A percentile compares a stretch with the other conserved stretches of the same genome.
These are phyloP conservation scores for Nemotelus nigrinus DNA, from an alignment of 2,888 invertebrate genomes.

Conservation along the genomic window DNA sequence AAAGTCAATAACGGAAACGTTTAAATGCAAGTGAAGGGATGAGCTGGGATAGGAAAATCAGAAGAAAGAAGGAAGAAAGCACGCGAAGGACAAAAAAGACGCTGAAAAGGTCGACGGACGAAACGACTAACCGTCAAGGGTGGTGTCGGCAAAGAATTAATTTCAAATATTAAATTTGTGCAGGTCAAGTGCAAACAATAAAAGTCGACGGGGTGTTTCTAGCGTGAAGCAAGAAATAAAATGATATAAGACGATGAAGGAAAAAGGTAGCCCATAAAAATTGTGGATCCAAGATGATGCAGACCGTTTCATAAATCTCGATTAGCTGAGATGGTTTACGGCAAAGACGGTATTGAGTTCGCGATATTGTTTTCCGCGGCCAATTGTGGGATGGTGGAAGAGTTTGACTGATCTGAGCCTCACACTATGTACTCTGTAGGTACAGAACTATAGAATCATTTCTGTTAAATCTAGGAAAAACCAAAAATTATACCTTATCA, in stretches of 20 bases:
- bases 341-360: too few species aligned
- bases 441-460: too few species aligned
- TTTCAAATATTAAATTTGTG: conserved; percentile 42
- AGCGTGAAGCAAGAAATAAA: background rate
- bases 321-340: background rate
- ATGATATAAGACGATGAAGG: conserved; percentile 40
- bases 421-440: too few species aligned
- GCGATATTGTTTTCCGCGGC: too few species aligned
- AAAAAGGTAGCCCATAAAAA: conserved; percentile 43
- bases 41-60: background rate
- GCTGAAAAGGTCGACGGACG: too few species aligned
- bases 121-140: too few species aligned
- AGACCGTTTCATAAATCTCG: conserved; percentile 36
- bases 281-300: background rate
- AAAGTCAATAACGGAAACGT: conserved; percentile 34
- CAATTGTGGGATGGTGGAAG: too few species aligned
- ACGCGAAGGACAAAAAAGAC: too few species aligned
- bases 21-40: conserved; percentile 29
- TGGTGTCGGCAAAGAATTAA: conserved; percentile 2
- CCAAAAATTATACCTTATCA: too few species aligned
- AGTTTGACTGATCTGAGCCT: too few species aligned
- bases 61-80: too few species aligned
- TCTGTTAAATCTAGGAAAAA: too few species aligned
- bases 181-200: conserved; percentile 38
- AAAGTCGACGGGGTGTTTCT: background rate